These are phyloP conservation scores for Callithrix jacchus DNA, from an alignment of 2,113 vertebrate species.

Conservation along the genomic window DNA sequence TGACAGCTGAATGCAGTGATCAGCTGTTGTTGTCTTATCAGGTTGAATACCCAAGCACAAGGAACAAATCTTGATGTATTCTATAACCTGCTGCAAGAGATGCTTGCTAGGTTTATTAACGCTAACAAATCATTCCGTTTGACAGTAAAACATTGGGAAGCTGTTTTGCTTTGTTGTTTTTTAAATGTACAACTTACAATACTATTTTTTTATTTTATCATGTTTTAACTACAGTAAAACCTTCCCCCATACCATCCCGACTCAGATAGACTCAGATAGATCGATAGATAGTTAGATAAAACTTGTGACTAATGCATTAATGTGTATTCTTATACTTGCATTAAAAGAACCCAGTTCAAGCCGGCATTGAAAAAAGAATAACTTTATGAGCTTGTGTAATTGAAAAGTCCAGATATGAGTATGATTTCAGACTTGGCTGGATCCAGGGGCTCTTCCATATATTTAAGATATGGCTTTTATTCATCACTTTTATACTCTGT, in stretches of 20 bases:
- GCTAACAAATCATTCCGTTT: neutral
- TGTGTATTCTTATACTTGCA: neutral
- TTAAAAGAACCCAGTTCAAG: neutral
- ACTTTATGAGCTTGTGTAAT: neutral
- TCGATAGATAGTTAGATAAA: no score
- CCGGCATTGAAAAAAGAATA: neutral
- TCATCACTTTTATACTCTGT: neutral
- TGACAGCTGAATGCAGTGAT: neutral
- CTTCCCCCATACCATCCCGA: accelerated
- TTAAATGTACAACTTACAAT: neutral
- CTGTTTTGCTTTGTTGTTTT: neutral
- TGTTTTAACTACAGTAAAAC: neutral
- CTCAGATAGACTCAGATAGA: no score
- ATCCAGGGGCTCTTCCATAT: neutral
- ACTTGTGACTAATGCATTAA: neutral
- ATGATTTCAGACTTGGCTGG: neutral
- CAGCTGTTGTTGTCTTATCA: neutral
- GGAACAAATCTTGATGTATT: neutral
- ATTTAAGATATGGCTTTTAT: neutral
- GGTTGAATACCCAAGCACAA: neutral
- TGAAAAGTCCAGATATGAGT: neutral
- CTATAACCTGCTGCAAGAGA: neutral
- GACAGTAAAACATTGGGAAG: neutral
- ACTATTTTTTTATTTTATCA: neutral
- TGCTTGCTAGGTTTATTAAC: neutral